Conservation (phyloP, 2,113 vertebrate genomes). For the Sus scrofa region T2T-Sscrofa CM000813.6:121419001-121419500, state of each 20-base stretch:
- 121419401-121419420: neutral
- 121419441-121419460: too few species aligned
- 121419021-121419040: neutral
- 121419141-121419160: neutral
- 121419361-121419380: neutral
- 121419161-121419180: neutral
- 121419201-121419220: neutral
- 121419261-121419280: neutral
- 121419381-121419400: neutral
- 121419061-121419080: neutral
- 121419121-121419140: neutral
- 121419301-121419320: neutral
- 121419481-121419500: too few species aligned
- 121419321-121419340: neutral
- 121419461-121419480: too few species aligned
- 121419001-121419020: neutral
- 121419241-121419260: neutral
- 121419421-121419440: too few species aligned
- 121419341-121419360: neutral
- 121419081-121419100: too few species aligned
- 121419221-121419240: neutral
- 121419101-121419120: neutral
- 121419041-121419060: neutral
- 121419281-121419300: neutral
- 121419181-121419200: neutral